Base-by-base conservation (phyloP, 2,888 invertebrate species). In the Halocaridina rubra region DNA sequence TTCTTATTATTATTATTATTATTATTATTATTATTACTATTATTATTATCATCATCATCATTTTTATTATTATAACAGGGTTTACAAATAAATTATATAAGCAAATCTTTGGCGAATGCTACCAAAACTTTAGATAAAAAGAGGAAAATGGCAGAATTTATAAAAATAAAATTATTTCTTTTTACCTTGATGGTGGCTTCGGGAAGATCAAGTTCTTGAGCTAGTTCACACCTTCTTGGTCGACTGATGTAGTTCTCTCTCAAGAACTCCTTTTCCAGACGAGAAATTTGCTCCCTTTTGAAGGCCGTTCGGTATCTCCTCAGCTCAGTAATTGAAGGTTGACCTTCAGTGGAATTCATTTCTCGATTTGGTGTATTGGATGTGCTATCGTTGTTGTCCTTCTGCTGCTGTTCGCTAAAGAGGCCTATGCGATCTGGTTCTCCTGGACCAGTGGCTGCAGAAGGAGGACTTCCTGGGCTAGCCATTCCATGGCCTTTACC, bases 231-330 rank as follows among this genome's bases (percentile, higher is more conserved):
- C 88, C 99, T 92, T 84, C 97, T 93, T 0, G 99, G 99, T 80
- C 99, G 92, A 0, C 98, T 98, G 0, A 99, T 98, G 91, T 99
- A 99, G 91, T 98, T 99, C 91, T 99, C 99, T 89, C 96, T 95
- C 91, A 94, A 94, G 91, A 99, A 99, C 91, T 99, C 99, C 90
- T 97, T 97, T 92, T 99, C 99, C 79, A 99, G 92, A 16, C 97
- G 93, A 0, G 93, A 94, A 64, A 99, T 92, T 91, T 99, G 99
- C 90, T 99, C 99, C 13, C 98, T 92, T 0, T 98, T 97, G 91
- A 99, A 99, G 0, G 99, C 99, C 0, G 99, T 99, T 72, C 99
- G 93, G 91, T 99, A 99, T 80, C 99, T 67, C 59, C 84, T 59
- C 10, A 86, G 39, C 24, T 86, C 85, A 22, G 81, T 32, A 19